Percentiles rank a stretch among this genome's conserved stretches.
Conservation (phyloP, 2,797 vertebrate genomes). For the Malacoctenus gilli region DNA sequence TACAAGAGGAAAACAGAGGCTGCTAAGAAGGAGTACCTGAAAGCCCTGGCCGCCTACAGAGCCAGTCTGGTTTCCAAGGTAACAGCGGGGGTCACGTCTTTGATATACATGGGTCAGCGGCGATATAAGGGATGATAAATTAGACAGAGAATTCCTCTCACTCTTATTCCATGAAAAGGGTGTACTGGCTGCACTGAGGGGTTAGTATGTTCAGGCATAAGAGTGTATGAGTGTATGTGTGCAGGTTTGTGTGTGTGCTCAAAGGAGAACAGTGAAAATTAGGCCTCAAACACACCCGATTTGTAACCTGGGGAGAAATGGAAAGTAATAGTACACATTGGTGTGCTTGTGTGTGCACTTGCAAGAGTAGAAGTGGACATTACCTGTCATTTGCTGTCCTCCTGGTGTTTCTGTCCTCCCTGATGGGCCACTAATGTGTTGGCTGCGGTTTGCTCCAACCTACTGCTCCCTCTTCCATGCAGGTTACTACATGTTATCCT, state of each 20-base stretch:
- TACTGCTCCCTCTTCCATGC: conserved; percentile 33
- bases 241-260: conserved; percentile 50
- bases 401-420: conserved; percentile 49
- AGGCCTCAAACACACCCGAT: conserved; percentile 69
- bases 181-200: conserved; percentile 42
- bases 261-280: conserved; percentile 72
- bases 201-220: conserved; percentile 29
- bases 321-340: conserved; percentile 45
- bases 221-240: conserved; percentile 34
- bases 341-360: conserved; percentile 31
- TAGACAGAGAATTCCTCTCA: conserved; percentile 73
- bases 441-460: conserved; percentile 44
- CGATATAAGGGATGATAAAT: conserved; percentile 81
- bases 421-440: conserved; percentile 56
- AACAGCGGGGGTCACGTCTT: conserved; percentile 79
- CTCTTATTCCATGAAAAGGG: conserved; percentile 68
- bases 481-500: conserved; percentile 28
- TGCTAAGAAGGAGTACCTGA: conserved; percentile 99
- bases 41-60: conserved; percentile 97
- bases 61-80: conserved; percentile 99
- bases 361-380: conserved; percentile 54
- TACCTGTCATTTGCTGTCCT: conserved; percentile 54
- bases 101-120: conserved; percentile 83
- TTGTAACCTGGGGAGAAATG: conserved; percentile 69
- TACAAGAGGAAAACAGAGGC: conserved; percentile 99